Evolutionary conservation across 2,113 vertebrate species (phyloP), one percentile per base, ranked within the genome.

Genomic region (Nanorana parkeri): DNA sequence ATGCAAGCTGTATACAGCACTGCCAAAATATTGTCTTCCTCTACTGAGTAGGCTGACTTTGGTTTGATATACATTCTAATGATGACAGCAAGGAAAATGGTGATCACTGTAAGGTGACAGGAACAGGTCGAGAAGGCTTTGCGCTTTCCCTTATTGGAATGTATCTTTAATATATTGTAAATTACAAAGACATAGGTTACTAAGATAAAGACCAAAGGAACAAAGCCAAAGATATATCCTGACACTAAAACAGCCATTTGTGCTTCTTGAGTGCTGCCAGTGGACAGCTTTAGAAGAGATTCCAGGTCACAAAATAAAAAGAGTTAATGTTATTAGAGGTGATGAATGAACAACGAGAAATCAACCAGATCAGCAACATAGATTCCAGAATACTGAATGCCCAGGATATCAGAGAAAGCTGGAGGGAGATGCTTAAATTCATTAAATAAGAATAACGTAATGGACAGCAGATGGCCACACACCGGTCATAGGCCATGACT

Each of bases 101-200:
- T 86, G 54, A 88, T 86, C 41, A 89, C 87, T 60, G 80, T 88
- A 60, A 90, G 81, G 41, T 88, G 87, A 63, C 86, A 90, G 13
- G 68, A 85, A 54, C 86, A 90, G 10, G 87, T 89, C 5, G 88
- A 91, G 69, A 91, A 90, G 68, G 85, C 85, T 24, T 87, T 89
- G 24, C 84, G 86, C 10, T 86, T 89, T 54, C 86, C 86, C 56
- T 55, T 85, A 41, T 84, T 5, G 52, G 87, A 90, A 1, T 74
- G 77, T 17, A 88, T 84, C 79, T 77, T 87, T 54, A 89, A 58
- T 81, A 89, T 86, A 6, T 84, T 84, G 20, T 80, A 67, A 67
- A 88, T 73, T 24, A 88, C 88, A 32, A 54, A 79, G 13, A 88
- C 24, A 20, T 89, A 90, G 4, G 69, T 36, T 17, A n/a, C 55